Percentiles rank a stretch among this genome's conserved stretches.
phyloP scores from a whole-genome alignment of 2,888 invertebrate species.

The Idaea aversata region DNA sequence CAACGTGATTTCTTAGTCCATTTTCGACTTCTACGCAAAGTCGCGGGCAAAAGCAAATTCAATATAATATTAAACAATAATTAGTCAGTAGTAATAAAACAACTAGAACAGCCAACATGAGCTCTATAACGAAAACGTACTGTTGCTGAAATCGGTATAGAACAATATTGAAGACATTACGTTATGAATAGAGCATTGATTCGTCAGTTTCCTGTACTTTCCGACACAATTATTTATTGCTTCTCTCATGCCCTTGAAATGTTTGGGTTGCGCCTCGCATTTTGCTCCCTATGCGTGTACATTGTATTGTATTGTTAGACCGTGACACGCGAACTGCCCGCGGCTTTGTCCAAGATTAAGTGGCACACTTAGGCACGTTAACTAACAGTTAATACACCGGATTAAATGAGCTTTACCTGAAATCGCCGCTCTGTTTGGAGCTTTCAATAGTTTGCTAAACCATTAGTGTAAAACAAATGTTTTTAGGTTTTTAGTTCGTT shows the following conservation, averaged over 20 bases:
- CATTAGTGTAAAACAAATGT: conserved; percentile 2
- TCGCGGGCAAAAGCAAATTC: no score
- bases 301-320: conserved; percentile 25
- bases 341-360: conserved; percentile 42
- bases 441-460: conserved; percentile 15
- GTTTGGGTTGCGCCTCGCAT: conserved; percentile 41
- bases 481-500: neutral
- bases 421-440: conserved; percentile 4
- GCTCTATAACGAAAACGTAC: neutral
- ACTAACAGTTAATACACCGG: conserved; percentile 23
- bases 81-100: no score
- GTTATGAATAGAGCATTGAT: conserved; percentile 34
- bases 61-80: no score
- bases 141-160: conserved; percentile 5
- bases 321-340: conserved; percentile 45
- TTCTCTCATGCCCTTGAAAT: conserved; percentile 42
- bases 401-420: conserved; percentile 19
- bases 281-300: conserved; percentile 23
- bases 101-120: no score
- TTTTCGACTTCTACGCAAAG: no score
- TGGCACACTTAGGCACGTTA: conserved; percentile 37
- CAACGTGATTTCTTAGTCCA: no score
- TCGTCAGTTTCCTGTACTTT: conserved; percentile 39
- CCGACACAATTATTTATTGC: conserved; percentile 47
- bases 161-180: conserved; percentile 32